A percentile compares a stretch with the other conserved stretches of the same genome.
Conservation (phyloP, 2,113 vertebrate genomes). For the human (Homo sapiens) region GRCh38 chr1:28460001-28460500, state of each 20-base stretch:
- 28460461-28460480: neutral
- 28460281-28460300: constrained; percentile 93
- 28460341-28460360: neutral
- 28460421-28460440: neutral
- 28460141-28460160: constrained; percentile 34
- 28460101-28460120: constrained; percentile 46
- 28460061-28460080: constrained; percentile 47
- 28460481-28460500: neutral
- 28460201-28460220: constrained; percentile 94
- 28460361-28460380: neutral
- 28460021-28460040: neutral
- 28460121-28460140: constrained; percentile 52
- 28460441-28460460: neutral
- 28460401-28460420: neutral
- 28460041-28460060: constrained; percentile 38
- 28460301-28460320: constrained; percentile 40
- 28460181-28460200: constrained; percentile 82
- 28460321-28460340: constrained; percentile 62
- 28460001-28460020: constrained; percentile 18
- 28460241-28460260: constrained; percentile 98
- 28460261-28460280: constrained; percentile 96
- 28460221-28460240: constrained; percentile 98
- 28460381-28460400: constrained; percentile 1
- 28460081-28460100: constrained; percentile 43
- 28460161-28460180: constrained; percentile 59